These are phyloP conservation scores for Chrysodeixis includens DNA, from an alignment of 2,888 invertebrate species.

Conservation along the genomic window DNA sequence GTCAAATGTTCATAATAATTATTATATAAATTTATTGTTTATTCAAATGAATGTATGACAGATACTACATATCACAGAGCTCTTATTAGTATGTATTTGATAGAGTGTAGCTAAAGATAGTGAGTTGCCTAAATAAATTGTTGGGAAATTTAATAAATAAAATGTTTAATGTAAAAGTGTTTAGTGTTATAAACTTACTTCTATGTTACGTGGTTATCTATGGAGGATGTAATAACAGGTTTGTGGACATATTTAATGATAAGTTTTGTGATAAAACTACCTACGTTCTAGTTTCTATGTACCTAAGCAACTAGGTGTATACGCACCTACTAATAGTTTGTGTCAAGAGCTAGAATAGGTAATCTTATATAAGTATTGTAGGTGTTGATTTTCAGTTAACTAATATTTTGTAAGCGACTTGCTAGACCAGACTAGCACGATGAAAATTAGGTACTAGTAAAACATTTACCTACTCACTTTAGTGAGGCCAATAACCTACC, in stretches of 20 bases:
- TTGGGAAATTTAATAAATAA: not conserved
- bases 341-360: too few relatives aligned
- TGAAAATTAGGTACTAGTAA: too few relatives aligned
- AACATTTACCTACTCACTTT: too few relatives aligned
- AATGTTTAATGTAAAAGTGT: conserved; percentile 51
- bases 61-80: conserved; percentile 42
- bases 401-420: too few relatives aligned
- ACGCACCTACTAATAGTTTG: too few relatives aligned
- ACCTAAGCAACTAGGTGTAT: not conserved
- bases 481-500: too few relatives aligned
- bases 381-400: too few relatives aligned
- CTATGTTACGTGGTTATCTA: conserved; percentile 48
- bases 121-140: conserved; percentile 22
- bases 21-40: conserved; percentile 54
- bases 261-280: not conserved
- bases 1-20: conserved; percentile 73
- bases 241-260: conserved; percentile 29
- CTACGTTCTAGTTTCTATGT: not conserved
- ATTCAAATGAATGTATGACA: conserved; percentile 39
- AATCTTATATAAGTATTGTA: too few relatives aligned
- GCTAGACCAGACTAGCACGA: too few relatives aligned
- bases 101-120: conserved; percentile 37
- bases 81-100: conserved; percentile 43
- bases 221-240: conserved; percentile 60
- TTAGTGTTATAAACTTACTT: conserved; percentile 43